A percentile compares a stretch with the other conserved stretches of the same genome.
Evolutionary conservation across 2,797 vertebrate genomes (phyloP).

Genomic region (Esox masquinongy): DNA sequence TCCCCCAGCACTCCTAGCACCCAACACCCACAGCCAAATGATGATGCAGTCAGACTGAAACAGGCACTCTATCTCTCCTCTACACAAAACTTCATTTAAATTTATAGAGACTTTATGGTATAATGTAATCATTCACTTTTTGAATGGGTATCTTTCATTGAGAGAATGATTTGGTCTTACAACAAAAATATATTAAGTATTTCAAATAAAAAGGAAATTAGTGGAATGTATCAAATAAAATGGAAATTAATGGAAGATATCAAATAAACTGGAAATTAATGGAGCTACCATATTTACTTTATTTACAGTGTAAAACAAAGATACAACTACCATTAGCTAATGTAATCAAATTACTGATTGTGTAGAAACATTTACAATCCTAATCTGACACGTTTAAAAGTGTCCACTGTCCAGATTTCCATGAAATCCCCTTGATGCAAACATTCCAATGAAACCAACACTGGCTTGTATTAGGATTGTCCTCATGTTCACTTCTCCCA

Average conservation of each 20-base stretch:
- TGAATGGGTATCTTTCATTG: background rate
- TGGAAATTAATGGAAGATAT: conserved; percentile 12
- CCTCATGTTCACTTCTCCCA: conserved; percentile 68
- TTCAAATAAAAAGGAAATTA: conserved; percentile 7
- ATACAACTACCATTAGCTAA: conserved; percentile 45
- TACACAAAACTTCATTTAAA: conserved; percentile 35
- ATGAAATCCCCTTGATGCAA: conserved; percentile 61
- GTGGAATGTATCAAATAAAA: background rate
- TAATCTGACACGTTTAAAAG: conserved; percentile 64
- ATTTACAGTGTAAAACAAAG: conserved; percentile 52
- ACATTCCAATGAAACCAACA: conserved; percentile 61
- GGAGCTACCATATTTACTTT: conserved; percentile 42
- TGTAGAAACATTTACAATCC: conserved; percentile 64
- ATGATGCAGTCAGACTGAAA: conserved; percentile 51
- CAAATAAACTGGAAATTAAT: conserved; percentile 8
- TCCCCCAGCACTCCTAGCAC: conserved; percentile 35
- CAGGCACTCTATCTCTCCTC: conserved; percentile 47
- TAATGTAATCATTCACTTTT: conserved; percentile 5
- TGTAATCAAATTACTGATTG: conserved; percentile 67
- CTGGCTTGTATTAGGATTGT: conserved; percentile 54
- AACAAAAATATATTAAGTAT: conserved; percentile 2
- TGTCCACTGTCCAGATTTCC: conserved; percentile 67
- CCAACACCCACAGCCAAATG: conserved; percentile 44
- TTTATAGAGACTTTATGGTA: conserved; percentile 25
- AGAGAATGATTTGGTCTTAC: conserved; percentile 9